Percentiles rank a stretch among this genome's conserved stretches.
phyloP scores from a whole-genome alignment of 2,113 vertebrate species.

The Gopherus evgoodei region DNA sequence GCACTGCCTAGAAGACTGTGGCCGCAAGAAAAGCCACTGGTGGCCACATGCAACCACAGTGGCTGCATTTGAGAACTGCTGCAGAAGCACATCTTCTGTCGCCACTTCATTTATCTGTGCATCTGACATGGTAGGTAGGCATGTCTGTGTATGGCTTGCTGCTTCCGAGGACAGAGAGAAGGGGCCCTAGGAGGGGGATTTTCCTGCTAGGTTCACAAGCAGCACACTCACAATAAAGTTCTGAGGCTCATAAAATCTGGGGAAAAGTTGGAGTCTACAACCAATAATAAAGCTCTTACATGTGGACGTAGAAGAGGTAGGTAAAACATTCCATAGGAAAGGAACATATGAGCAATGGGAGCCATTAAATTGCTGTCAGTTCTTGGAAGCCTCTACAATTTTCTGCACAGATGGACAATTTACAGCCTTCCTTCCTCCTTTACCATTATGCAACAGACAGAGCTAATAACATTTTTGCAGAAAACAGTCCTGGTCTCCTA shows the following conservation, averaged over 20 bases:
- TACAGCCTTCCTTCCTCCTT: constrained; percentile 63
- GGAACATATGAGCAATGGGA: constrained; percentile 56
- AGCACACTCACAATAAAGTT: not conserved
- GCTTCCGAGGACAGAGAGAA: not conserved
- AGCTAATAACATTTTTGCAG: constrained; percentile 39
- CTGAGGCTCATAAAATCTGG: not conserved
- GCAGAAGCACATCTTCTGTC: not conserved
- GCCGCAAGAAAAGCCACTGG: too few species aligned
- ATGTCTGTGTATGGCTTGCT: fast-evolving
- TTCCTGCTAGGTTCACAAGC: not conserved
- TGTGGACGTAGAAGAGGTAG: not conserved
- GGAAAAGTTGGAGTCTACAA: not conserved
- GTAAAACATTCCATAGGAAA: constrained; percentile 51
- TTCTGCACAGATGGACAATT: not conserved
- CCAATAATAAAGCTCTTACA: not conserved
- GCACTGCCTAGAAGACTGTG: too few species aligned
- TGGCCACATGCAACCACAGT: too few species aligned
- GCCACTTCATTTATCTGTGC: not conserved
- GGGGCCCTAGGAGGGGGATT: not conserved
- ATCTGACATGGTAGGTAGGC: not conserved
- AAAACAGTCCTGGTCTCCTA: not conserved
- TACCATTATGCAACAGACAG: not conserved
- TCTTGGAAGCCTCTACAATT: constrained; percentile 48
- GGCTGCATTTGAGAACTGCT: too few species aligned
- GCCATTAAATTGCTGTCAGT: constrained; percentile 25